phyloP scores from a whole-genome alignment of 2,113 vertebrate species.

The Malurus cyaneus region DNA sequence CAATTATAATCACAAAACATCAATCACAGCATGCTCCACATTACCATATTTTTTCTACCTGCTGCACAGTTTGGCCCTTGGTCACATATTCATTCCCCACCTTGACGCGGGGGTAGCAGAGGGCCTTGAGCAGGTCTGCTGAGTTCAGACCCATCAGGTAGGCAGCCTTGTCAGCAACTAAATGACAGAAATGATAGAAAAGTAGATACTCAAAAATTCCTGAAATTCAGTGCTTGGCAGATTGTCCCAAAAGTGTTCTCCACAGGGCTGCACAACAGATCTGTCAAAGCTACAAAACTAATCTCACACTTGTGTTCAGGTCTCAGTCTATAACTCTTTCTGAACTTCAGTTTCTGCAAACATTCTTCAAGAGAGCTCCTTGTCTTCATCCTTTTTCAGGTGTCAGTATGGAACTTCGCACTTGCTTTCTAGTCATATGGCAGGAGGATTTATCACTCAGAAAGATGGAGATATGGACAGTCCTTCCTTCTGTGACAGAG shows the following conservation, averaged over 20 bases:
- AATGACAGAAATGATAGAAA: not conserved
- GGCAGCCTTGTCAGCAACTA: slow-evolving; percentile 88
- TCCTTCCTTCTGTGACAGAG: not conserved
- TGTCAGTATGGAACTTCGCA: not conserved
- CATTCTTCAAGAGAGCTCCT: not conserved
- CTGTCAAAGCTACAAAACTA: not conserved
- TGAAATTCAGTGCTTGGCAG: not conserved
- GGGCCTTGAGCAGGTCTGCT: slow-evolving; percentile 88
- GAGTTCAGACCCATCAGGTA: slow-evolving; percentile 90
- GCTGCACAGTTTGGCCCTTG: slow-evolving; percentile 91
- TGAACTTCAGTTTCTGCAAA: not conserved
- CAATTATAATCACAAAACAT: no score
- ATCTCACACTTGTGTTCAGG: not conserved
- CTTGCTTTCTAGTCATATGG: not conserved
- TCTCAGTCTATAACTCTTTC: not conserved
- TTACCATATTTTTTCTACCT: slow-evolving; percentile 66
- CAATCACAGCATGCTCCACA: not conserved
- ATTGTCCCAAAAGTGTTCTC: not conserved
- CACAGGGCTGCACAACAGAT: not conserved
- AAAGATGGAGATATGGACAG: not conserved
- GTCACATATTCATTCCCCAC: slow-evolving; percentile 92
- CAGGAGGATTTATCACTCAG: not conserved
- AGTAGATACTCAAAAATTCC: not conserved
- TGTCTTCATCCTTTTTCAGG: not conserved
- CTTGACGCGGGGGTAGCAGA: slow-evolving; percentile 91